Percentiles rank a stretch among this genome's conserved stretches.
Conservation (phyloP, 2,113 vertebrate genomes). For the Colius striatus region DNA sequence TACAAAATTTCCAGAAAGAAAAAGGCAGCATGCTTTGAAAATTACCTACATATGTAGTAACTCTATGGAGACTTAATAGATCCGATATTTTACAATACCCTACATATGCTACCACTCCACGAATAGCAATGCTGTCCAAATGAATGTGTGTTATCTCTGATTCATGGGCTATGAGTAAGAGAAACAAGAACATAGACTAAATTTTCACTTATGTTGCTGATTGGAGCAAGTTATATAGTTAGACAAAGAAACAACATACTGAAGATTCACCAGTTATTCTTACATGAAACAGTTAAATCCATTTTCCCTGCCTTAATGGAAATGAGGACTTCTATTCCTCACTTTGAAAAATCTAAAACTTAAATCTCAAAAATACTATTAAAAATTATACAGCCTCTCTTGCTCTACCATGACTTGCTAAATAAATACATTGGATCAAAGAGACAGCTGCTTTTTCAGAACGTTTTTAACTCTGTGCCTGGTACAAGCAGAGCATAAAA, state of each 20-base stretch:
- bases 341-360: neutral
- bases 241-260: neutral
- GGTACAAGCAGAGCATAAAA: neutral
- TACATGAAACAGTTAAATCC: neutral
- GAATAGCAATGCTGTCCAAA: neutral
- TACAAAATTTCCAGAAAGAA: neutral
- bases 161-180: neutral
- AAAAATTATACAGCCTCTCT: neutral
- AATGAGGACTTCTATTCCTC: neutral
- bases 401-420: neutral
- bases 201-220: neutral
- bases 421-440: neutral
- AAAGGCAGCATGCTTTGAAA: neutral
- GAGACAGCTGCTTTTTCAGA: neutral
- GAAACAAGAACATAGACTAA: neutral
- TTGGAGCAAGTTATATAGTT: neutral
- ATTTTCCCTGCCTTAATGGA: neutral
- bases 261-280: neutral
- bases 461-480: neutral
- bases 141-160: neutral
- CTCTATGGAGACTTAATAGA: neutral
- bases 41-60: neutral
- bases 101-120: neutral
- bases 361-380: neutral
- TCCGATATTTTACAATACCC: neutral